Percentiles rank a stretch among this genome's conserved stretches.
These are phyloP conservation scores for Nomada ferruginata DNA, from an alignment of 2,888 invertebrate genomes.

Conservation along the genomic window DNA sequence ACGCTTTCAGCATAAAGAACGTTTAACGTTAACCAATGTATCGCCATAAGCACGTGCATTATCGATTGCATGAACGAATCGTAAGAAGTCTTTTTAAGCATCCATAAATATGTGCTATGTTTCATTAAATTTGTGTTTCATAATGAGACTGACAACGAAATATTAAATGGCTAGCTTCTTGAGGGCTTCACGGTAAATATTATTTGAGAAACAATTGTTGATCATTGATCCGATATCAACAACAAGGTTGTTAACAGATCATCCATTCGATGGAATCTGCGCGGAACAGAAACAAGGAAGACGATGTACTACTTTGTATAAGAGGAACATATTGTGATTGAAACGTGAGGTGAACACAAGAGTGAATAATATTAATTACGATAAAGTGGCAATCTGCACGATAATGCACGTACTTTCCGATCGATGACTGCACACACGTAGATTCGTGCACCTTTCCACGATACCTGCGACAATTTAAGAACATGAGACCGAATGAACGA, in stretches of 20 bases:
- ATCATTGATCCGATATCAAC: conserved; percentile 7
- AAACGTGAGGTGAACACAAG: not conserved
- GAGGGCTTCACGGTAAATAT: not conserved
- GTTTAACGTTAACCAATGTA: conserved; percentile 29
- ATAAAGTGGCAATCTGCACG: conserved; percentile 7
- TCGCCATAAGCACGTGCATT: not conserved
- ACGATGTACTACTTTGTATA: not conserved
- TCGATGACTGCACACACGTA: not conserved
- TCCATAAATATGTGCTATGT: not conserved
- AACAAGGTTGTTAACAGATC: conserved; percentile 1
- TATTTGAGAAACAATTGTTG: conserved; percentile 9
- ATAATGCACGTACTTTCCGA: conserved; percentile 12
- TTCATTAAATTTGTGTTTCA: not conserved
- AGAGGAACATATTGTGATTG: not conserved
- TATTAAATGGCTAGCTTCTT: conserved; percentile 11
- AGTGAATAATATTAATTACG: conserved; percentile 10
- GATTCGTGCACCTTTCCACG: not conserved
- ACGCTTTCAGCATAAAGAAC: conserved; percentile 58
- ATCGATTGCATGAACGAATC: not conserved
- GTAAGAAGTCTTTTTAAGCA: not conserved
- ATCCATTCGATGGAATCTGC: not conserved
- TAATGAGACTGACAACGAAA: not conserved
- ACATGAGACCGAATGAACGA: conserved; percentile 11
- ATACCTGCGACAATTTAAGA: conserved; percentile 12
- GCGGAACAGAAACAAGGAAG: not conserved